Evolutionary conservation across 2,888 invertebrate genomes (phyloP).

Genomic region (Apantesis nais): DNA sequence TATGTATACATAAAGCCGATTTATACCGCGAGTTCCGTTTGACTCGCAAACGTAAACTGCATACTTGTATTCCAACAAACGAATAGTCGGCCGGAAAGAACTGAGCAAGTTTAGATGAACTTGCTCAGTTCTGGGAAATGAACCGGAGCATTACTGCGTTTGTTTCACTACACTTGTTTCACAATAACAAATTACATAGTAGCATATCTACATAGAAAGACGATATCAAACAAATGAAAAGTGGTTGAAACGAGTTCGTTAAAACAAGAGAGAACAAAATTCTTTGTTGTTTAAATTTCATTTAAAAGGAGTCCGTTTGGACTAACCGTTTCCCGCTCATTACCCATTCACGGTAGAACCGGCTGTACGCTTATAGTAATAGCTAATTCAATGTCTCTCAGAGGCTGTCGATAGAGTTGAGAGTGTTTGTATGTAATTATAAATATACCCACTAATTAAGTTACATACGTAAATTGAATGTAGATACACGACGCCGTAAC

Average conservation of each 20-base stretch:
- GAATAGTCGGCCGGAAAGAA: neutral
- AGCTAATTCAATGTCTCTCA: neutral
- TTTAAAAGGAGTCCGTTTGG: neutral
- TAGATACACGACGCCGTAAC: neutral
- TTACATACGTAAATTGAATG: neutral
- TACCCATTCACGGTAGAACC: neutral
- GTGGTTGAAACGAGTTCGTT: neutral
- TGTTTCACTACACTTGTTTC: no score
- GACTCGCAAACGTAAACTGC: neutral
- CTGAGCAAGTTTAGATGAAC: no score
- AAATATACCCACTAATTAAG: neutral
- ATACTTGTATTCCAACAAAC: neutral
- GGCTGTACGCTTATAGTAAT: neutral
- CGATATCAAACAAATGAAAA: neutral
- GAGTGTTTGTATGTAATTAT: neutral
- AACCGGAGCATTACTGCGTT: no score
- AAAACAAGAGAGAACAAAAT: neutral
- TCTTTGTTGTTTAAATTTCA: neutral
- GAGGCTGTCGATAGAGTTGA: neutral
- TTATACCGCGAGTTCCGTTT: neutral
- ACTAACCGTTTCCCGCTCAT: neutral
- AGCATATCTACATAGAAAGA: no score
- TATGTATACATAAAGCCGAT: no score
- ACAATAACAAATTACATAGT: no score
- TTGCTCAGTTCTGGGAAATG: no score